Evolutionary conservation across 2,797 vertebrate genomes (phyloP).

Genomic region (Nyctibius grandis): DNA sequence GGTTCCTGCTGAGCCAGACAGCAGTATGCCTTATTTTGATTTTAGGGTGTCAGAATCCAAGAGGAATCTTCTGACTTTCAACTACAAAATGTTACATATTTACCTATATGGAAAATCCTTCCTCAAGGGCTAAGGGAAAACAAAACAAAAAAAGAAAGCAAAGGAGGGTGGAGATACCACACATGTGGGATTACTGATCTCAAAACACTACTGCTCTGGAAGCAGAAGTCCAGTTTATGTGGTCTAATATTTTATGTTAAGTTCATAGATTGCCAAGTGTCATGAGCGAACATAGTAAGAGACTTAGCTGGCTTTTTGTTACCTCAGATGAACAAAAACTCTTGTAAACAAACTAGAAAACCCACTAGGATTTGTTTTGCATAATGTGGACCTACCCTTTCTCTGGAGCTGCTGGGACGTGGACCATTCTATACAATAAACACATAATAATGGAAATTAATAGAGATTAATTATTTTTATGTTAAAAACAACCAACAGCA

Average conservation of each 20-base stretch:
- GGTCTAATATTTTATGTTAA: neutral
- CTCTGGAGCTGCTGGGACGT: neutral
- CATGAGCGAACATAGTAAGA: neutral
- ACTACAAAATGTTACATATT: neutral
- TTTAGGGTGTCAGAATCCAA: neutral
- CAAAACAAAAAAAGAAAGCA: neutral
- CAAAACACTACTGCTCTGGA: neutral
- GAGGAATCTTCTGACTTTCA: neutral
- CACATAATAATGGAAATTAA: neutral
- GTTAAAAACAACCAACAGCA: neutral
- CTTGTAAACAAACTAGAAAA: neutral
- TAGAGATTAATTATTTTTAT: neutral
- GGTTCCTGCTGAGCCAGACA: neutral
- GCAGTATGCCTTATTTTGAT: neutral
- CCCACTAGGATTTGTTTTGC: neutral
- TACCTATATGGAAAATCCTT: neutral
- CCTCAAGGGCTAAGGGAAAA: neutral
- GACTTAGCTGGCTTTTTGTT: neutral
- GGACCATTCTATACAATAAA: neutral
- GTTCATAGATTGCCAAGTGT: neutral
- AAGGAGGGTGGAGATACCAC: neutral
- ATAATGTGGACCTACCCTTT: neutral
- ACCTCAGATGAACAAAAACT: neutral
- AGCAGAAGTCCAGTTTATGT: neutral
- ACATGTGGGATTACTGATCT: neutral